Base-by-base conservation (phyloP, 1,140 invertebrate genomes). In the Paraescarpia echinospica region DNA sequence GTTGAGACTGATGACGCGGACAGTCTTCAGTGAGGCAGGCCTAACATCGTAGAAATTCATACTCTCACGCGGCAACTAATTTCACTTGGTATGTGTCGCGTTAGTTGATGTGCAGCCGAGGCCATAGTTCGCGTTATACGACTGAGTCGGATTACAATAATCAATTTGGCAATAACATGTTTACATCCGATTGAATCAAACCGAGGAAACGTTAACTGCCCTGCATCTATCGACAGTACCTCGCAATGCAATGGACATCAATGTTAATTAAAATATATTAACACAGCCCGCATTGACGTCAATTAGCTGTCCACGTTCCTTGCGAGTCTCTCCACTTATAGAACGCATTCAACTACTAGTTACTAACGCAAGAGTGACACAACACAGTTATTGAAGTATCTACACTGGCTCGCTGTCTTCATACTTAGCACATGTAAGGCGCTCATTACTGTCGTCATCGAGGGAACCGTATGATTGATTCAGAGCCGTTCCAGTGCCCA, bases 121-220 rank as follows among this genome's bases (percentile, higher is more conserved):
- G 59, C 8, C 59, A 77, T 18, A 8, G 59, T 14, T 18, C 5
- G 59, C 59, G 12, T 2, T 27, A 77, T 77, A 77, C 59, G 59
- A 77, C 8, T 77, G 18, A 77, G 59, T 77, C 59, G 59, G 59
- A 77, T 77, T 77, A 77, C 59, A 18, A 77, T 77, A 77, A 77
- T 77, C 59, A 77, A 77, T 77, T 77, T 77, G 22, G 59, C 59
- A 77, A 77, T 77, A 77, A 77, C 59, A 77, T 77, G 59, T 77
- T 77, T 77, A 77, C 59, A 77, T 77, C 9, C 59, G 59, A 77
- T 77, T 77, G 18, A 77, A 77, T 27, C 22, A 77, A 77, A 77
- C n/a, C 59, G 59, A 77, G 59, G 59, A 22, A 41, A 41, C 4
- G 41, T 41, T 41, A 41, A 41, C n/a, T 41, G 41, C 41, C 4